Evolutionary conservation across 2,797 vertebrate species (phyloP).

Genomic region (Odontamblyopus rebecca): DNA sequence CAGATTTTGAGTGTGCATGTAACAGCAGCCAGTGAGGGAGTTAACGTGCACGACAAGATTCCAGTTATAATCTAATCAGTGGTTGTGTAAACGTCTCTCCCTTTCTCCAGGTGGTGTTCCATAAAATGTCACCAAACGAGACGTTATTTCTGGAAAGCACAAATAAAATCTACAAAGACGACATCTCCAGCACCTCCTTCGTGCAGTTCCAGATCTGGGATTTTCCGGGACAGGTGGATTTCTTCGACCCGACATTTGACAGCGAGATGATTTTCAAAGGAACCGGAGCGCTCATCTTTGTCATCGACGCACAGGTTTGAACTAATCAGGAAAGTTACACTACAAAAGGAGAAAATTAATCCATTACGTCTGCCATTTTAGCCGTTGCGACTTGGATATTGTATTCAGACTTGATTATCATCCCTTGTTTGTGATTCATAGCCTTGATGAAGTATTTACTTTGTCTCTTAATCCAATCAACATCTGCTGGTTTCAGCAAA

Average conservation of each 20-base stretch:
- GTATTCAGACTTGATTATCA: background rate
- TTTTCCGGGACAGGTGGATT: constrained; percentile 97
- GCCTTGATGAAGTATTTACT: too few relatives aligned
- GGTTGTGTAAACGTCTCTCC: background rate
- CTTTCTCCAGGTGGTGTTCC: constrained; percentile 89
- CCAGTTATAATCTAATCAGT: too few relatives aligned
- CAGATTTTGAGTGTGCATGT: too few relatives aligned
- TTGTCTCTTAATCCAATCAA: too few relatives aligned
- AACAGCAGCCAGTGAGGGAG: too few relatives aligned
- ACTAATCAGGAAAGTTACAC: background rate
- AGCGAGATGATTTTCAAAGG: constrained; percentile 98
- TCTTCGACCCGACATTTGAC: constrained; percentile 96
- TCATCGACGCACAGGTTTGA: constrained; percentile 93
- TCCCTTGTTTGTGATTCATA: too few relatives aligned
- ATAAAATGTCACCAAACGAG: constrained; percentile 99
- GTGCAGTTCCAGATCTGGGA: constrained; percentile 99
- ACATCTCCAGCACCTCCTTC: constrained; percentile 95
- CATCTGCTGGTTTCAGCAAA: too few relatives aligned
- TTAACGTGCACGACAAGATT: too few relatives aligned
- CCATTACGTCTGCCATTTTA: too few relatives aligned
- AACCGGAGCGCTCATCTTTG: constrained; percentile 94
- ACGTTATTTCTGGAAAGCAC: constrained; percentile 96
- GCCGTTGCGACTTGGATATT: too few relatives aligned
- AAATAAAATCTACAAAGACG: constrained; percentile 97
- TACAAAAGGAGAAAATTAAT: background rate